Evolutionary conservation across 35 echinoderm and acorn worm genomes (phyloP).

Genomic region (Ptychodera flava): DNA sequence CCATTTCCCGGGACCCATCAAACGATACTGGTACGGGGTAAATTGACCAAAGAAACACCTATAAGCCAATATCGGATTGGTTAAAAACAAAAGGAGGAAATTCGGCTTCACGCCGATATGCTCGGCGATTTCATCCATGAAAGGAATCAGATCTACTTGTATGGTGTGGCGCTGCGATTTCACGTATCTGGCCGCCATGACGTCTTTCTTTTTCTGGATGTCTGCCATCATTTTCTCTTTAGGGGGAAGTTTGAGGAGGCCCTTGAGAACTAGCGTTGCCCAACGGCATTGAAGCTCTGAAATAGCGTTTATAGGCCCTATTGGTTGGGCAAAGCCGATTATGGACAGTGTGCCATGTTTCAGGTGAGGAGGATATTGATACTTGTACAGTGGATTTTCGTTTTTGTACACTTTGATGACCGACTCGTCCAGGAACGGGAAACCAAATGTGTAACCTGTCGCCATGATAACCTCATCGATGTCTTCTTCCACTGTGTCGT

Average conservation of each 20-base stretch:
- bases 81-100: constrained; percentile 45
- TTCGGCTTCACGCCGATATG: constrained; percentile 75
- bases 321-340: constrained; percentile 65
- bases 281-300: constrained; percentile 83
- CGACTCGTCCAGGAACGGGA: constrained; percentile 57
- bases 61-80: constrained; percentile 51
- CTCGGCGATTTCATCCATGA: constrained; percentile 61
- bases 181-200: constrained; percentile 45
- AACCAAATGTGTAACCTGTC: too few relatives aligned
- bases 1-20: constrained; percentile 91
- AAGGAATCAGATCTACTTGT: constrained; percentile 74
- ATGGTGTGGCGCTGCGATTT: constrained; percentile 92
- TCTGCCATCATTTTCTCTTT: constrained; percentile 42
- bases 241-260: constrained; percentile 29
- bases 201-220: constrained; percentile 39
- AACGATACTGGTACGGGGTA: constrained; percentile 67
- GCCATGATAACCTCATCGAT: too few relatives aligned
- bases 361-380: constrained; percentile 32
- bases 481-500: too few relatives aligned
- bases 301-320: constrained; percentile 67
- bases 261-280: constrained; percentile 67
- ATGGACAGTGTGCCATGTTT: constrained; percentile 54
- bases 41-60: constrained; percentile 56
- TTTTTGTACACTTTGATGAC: constrained; percentile 51
- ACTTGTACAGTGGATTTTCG: constrained; percentile 70